A percentile compares a stretch with the other conserved stretches of the same genome.
These are phyloP conservation scores for Andinoacara biseriatus DNA, from an alignment of 2,113 vertebrate species.

Conservation along the genomic window DNA sequence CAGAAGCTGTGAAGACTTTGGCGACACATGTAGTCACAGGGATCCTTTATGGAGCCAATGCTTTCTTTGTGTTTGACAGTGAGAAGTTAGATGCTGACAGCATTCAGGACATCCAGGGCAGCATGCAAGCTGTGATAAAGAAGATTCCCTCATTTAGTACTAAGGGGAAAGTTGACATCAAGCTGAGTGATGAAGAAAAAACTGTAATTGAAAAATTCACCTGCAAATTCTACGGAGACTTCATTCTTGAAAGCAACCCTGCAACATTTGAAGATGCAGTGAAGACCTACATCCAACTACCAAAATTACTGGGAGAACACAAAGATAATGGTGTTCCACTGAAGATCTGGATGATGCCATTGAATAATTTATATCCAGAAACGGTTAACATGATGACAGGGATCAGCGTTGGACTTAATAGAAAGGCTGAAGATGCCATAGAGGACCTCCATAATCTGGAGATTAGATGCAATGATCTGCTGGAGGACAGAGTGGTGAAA, in stretches of 20 bases:
- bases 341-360: conserved; percentile 5
- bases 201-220: not conserved
- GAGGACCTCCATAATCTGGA: not conserved
- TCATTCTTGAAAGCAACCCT: conserved; percentile 5
- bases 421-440: not conserved
- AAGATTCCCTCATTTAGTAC: not conserved
- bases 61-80: no score
- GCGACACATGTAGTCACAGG: no score
- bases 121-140: conserved; percentile 7
- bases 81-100: not conserved
- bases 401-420: not conserved
- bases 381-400: not conserved
- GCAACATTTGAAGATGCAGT: conserved; percentile 1
- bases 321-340: not conserved
- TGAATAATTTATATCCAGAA: not conserved
- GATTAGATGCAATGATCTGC: conserved; percentile 37
- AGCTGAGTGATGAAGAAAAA: conserved; percentile 8
- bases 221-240: conserved; percentile 31
- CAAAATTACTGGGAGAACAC: not conserved
- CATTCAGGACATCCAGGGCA: not conserved
- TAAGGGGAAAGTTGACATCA: accelerated
- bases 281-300: not conserved
- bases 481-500: not conserved
- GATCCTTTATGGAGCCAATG: no score
- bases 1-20: no score